phyloP scores from a whole-genome alignment of 2,113 vertebrate species.

The Hypomesus transpacificus region DNA sequence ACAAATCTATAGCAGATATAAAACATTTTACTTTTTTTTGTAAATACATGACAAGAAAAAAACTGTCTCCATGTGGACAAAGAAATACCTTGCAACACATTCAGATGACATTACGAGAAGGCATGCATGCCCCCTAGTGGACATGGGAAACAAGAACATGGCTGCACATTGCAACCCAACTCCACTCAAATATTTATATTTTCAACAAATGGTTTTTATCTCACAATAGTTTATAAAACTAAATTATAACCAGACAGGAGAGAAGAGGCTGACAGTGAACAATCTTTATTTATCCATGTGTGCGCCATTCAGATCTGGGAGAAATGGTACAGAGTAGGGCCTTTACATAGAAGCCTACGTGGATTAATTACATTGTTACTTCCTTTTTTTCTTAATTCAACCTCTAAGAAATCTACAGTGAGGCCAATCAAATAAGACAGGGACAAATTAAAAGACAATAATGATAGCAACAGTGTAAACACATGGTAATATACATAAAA shows the following conservation, averaged over 20 bases:
- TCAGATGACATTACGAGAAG: no score
- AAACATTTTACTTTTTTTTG: no score
- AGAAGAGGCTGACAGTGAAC: conserved; percentile 63
- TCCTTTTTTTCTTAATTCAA: conserved; percentile 49
- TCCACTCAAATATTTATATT: no score
- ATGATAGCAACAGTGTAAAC: conserved; percentile 73
- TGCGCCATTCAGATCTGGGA: conserved; percentile 70
- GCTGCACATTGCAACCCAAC: no score
- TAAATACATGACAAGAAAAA: background rate
- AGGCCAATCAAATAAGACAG: conserved; percentile 65
- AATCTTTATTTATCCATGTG: conserved; percentile 80
- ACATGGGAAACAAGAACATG: no score
- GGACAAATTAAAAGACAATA: conserved; percentile 65
- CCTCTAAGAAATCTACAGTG: conserved; percentile 58
- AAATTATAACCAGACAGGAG: background rate
- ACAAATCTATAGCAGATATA: no score
- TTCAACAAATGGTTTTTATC: no score
- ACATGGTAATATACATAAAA: conserved; percentile 72
- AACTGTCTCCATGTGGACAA: conserved; percentile 47
- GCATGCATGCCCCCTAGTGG: no score
- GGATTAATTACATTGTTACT: conserved; percentile 65
- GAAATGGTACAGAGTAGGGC: conserved; percentile 68
- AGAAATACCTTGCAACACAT: no score
- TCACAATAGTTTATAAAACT: background rate
- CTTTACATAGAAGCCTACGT: conserved; percentile 66